A percentile compares a stretch with the other conserved stretches of the same genome.
Conservation (phyloP, 2,888 invertebrate species). For the Sminthurides aquaticus region DNA sequence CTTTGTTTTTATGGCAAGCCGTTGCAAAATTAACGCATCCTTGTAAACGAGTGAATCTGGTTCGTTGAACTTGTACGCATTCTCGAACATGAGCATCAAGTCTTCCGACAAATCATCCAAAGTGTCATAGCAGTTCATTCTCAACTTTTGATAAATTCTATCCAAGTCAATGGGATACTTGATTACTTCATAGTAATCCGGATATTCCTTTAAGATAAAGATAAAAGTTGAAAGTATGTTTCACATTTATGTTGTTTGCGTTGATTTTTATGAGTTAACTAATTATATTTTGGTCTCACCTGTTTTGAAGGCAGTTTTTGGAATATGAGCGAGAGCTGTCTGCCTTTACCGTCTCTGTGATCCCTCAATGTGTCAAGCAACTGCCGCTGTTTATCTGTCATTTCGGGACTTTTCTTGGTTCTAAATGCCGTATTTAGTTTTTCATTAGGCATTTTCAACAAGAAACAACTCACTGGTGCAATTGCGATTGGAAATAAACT, state of each 20-base stretch:
- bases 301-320: constrained; percentile 86
- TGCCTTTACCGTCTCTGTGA: constrained; percentile 72
- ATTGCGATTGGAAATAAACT: constrained; percentile 1
- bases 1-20: constrained; percentile 85
- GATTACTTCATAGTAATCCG: constrained; percentile 95
- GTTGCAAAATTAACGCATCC: constrained; percentile 86
- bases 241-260: too few relatives aligned
- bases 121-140: constrained; percentile 64
- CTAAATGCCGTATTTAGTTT: constrained; percentile 10
- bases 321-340: constrained; percentile 90
- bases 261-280: background rate
- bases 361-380: constrained; percentile 84
- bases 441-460: background rate
- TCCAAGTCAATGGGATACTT: constrained; percentile 95
- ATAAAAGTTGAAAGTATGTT: background rate
- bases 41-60: constrained; percentile 96
- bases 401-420: constrained; percentile 47
- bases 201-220: constrained; percentile 62
- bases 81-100: constrained; percentile 87
- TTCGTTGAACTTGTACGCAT: constrained; percentile 91
- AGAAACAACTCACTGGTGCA: background rate
- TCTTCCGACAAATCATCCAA: constrained; percentile 83
- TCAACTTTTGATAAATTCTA: constrained; percentile 77
- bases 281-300: constrained; percentile 47
- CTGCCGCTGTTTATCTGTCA: constrained; percentile 71